These are phyloP conservation scores for Montipora foliosa DNA, from an alignment of 64 coral and sea anemone species.

Conservation along the genomic window DNA sequence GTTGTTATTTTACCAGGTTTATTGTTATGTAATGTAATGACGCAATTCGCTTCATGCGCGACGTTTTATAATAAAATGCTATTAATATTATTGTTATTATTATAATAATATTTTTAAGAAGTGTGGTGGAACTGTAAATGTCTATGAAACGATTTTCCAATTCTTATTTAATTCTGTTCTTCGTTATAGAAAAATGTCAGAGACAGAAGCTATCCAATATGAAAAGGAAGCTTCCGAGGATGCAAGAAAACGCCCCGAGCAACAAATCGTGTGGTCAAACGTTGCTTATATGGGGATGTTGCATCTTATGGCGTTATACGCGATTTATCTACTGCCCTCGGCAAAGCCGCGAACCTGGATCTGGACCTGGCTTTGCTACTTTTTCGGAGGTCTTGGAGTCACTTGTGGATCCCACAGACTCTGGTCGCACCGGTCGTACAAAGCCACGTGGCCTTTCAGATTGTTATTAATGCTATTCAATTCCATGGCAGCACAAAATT, in stretches of 20 bases:
- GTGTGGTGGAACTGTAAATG: no score
- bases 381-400: conserved; percentile 59
- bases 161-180: neutral
- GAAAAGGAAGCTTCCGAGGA: neutral
- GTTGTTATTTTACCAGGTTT: no score
- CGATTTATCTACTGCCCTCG: conserved; percentile 67
- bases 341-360: conserved; percentile 68
- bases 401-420: conserved; percentile 83
- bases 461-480: conserved; percentile 56
- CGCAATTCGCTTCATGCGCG: no score
- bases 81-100: no score
- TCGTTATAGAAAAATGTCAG: neutral
- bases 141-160: neutral
- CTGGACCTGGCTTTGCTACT: conserved; percentile 52
- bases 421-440: conserved; percentile 83
- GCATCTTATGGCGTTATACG: conserved; percentile 79
- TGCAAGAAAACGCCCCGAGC: conserved; percentile 18
- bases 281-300: conserved; percentile 65
- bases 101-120: no score
- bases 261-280: conserved; percentile 80
- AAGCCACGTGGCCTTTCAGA: conserved; percentile 80
- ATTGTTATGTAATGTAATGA: no score
- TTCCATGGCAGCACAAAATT: conserved; percentile 72
- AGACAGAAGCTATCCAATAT: neutral
- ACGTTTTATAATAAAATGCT: no score